A percentile compares a stretch with the other conserved stretches of the same genome.
Conservation (phyloP, 2,797 vertebrate species). For the Craterocephalus amniculus region DNA sequence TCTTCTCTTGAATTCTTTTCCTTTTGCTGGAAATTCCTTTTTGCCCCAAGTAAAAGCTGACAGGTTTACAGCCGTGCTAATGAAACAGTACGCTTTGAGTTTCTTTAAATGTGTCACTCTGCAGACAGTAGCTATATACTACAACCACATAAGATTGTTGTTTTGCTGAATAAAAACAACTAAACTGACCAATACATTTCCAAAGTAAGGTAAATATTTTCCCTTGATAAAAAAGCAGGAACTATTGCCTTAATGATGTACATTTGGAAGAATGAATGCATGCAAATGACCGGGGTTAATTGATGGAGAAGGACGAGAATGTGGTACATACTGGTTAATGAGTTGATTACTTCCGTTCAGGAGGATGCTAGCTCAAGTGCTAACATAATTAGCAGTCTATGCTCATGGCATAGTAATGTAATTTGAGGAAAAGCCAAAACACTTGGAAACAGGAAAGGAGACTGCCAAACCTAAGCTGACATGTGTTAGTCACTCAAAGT, state of each 20-base stretch:
- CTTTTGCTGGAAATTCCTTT: conserved; percentile 20
- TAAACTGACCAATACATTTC: neutral
- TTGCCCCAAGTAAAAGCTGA: conserved; percentile 31
- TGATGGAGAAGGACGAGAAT: conserved; percentile 45
- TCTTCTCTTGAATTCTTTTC: conserved; percentile 1
- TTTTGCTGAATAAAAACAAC: neutral
- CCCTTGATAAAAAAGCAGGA: neutral
- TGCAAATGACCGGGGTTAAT: conserved; percentile 48
- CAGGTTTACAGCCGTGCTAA: conserved; percentile 46
- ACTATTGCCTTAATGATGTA: conserved; percentile 14
- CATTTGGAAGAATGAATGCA: conserved; percentile 50
- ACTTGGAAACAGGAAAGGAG: conserved; percentile 53
- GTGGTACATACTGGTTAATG: conserved; percentile 55
- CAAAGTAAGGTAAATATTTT: neutral
- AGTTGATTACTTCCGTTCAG: conserved; percentile 75
- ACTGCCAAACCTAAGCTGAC: conserved; percentile 22
- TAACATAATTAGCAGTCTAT: conserved; percentile 73
- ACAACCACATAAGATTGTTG: neutral
- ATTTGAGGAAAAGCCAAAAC: conserved; percentile 55
- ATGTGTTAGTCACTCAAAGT: neutral
- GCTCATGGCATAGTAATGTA: conserved; percentile 67
- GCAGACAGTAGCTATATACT: neutral
- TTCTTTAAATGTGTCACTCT: neutral
- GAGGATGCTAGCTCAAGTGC: conserved; percentile 65
- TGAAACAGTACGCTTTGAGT: conserved; percentile 21